A percentile compares a stretch with the other conserved stretches of the same genome.
These are phyloP conservation scores for Bombus confusus DNA, from an alignment of 1,140 invertebrate species.

Conservation along the genomic window DNA sequence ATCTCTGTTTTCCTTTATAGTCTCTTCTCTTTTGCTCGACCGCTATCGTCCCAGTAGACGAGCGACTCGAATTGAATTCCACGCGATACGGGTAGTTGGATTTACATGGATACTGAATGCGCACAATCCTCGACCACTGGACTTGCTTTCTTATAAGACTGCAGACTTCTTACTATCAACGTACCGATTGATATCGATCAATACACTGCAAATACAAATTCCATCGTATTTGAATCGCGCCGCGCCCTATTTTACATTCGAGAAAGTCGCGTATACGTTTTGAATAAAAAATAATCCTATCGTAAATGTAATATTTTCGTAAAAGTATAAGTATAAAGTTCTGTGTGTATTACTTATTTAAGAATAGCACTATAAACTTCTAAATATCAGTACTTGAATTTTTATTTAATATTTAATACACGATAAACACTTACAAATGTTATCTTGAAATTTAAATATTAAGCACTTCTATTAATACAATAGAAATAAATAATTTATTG, in stretches of 20 bases:
- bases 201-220: constrained; percentile 24
- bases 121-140: constrained; percentile 52
- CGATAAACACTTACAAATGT: too few species aligned
- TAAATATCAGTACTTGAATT: too few species aligned
- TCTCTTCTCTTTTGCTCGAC: constrained; percentile 51
- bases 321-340: too few species aligned
- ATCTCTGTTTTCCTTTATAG: constrained; percentile 49
- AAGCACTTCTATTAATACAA: too few species aligned
- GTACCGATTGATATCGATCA: constrained; percentile 56
- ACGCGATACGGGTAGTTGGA: constrained; percentile 71
- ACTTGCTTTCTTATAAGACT: constrained; percentile 55
- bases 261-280: neutral
- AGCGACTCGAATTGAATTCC: constrained; percentile 74
- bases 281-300: neutral
- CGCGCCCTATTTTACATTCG: too few species aligned
- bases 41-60: constrained; percentile 59
- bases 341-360: too few species aligned
- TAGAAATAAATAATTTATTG: too few species aligned
- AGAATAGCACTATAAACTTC: too few species aligned
- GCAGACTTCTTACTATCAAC: constrained; percentile 44
- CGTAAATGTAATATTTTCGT: too few species aligned
- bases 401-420: too few species aligned
- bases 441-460: too few species aligned
- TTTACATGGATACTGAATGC: constrained; percentile 69
- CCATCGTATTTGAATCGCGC: constrained; percentile 4